Conservation (phyloP, 2,113 vertebrate species). For the Polyodon spathula region DNA sequence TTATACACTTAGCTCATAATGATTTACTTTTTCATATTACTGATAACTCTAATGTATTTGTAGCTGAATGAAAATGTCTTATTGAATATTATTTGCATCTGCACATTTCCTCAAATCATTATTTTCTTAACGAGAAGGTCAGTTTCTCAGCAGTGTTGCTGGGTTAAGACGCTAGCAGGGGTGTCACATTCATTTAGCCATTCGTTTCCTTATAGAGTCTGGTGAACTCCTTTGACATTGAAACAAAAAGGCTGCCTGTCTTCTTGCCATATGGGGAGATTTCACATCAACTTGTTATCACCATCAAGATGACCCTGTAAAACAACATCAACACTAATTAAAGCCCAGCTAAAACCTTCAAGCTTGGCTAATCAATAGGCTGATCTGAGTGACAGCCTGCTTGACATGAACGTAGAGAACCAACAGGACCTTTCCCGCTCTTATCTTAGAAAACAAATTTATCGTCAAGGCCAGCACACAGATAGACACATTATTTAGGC, state of each 20-base stretch:
- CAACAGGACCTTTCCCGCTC: background rate
- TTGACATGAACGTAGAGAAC: background rate
- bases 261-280: conserved; percentile 2
- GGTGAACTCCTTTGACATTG: conserved; percentile 4
- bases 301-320: conserved; percentile 4
- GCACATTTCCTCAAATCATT: too few relatives aligned
- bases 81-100: too few relatives aligned
- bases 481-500: background rate
- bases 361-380: conserved; percentile 2
- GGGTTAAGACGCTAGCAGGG: background rate
- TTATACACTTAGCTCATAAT: too few relatives aligned
- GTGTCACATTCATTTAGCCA: background rate
- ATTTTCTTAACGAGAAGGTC: too few relatives aligned
- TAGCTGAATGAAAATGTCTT: too few relatives aligned
- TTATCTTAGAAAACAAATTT: background rate
- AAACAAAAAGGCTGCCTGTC: background rate
- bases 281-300: conserved; percentile 3
- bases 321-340: conserved; percentile 9
- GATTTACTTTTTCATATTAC: too few relatives aligned
- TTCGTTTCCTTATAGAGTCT: background rate
- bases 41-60: too few relatives aligned
- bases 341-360: conserved; percentile 6
- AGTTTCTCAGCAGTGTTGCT: background rate
- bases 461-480: background rate
- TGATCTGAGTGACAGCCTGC: conserved; percentile 7